Base-by-base conservation (phyloP, 2,797 vertebrate species). In the Naso thynnoides region DNA sequence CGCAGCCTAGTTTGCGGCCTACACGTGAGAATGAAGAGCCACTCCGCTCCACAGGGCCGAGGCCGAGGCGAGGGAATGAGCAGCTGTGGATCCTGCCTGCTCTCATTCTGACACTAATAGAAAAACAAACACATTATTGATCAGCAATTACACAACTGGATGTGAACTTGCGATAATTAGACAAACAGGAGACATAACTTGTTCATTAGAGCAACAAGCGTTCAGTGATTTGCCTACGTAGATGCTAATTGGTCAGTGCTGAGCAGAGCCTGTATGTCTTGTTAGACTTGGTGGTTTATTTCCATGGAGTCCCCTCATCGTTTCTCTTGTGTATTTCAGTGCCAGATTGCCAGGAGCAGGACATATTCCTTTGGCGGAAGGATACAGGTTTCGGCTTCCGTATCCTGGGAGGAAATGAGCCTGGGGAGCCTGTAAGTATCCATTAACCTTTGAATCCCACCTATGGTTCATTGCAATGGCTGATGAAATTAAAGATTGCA, bases 361-460 rank as follows among this genome's bases (percentile, higher is more conserved):
- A 99, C 92, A 98, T 99, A 88, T 99, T 99, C 93, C 96, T 99
- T 63, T 99, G 98, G 98, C 95, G 98, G 86, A 99, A 99, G 89
- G 98, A 99, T 88, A 99, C 98, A 0, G 98, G 98, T 44, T 99
- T 99, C 83, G 98, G 98, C 82, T 99, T 99, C 93, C 96, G 98
- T 86, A 99, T 99, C 89, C 94, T 99, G 66, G 98, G 98, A 84
- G 98, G 98, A 92, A 99, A 99, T 91, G 98, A 99, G 86, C 96
- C 98, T 3, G 98, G 98, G 73, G 98, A 99, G 84, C 98, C 97
- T 59, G 98, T 99, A 89, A 97, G 97, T 96, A 85, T 71, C 64
- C 73, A 42, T 81, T 54, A 39, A 77, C 69, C 29, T 70, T 26
- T 71, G 9, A 76, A 59, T 75, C 11, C 71, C 24, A 70, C 78